A percentile compares a stretch with the other conserved stretches of the same genome.
phyloP scores from a whole-genome alignment of 2,888 invertebrate genomes.

The Frankliniella intonsa region DNA sequence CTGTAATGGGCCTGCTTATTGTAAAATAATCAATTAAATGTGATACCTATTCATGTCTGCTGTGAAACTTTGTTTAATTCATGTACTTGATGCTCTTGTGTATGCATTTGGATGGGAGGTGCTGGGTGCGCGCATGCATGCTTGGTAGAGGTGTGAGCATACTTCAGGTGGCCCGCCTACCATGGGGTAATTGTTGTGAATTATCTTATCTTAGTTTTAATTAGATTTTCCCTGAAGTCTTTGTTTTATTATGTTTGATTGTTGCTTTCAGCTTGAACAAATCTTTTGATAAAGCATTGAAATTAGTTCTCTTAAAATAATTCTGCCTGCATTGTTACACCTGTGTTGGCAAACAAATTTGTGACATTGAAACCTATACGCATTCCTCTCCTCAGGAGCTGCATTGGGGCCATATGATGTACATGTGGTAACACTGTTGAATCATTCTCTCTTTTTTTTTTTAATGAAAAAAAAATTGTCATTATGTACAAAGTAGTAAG shows the following conservation, averaged over 20 bases:
- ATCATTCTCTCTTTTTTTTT: not conserved
- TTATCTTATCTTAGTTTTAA: not conserved
- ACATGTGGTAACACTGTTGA: not conserved
- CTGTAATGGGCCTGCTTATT: conserved; percentile 22
- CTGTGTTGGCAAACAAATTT: too few relatives aligned
- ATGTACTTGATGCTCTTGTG: conserved; percentile 12
- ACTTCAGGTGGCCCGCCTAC: not conserved
- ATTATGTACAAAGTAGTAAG: not conserved
- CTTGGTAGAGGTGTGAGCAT: not conserved
- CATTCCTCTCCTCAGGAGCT: conserved; percentile 4
- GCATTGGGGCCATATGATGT: not conserved
- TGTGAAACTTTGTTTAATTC: conserved; percentile 8
- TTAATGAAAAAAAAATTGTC: not conserved
- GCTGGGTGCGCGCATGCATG: conserved; percentile 8
- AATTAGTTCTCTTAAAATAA: not conserved
- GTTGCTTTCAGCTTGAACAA: not conserved
- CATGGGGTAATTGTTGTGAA: not conserved
- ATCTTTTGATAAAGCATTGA: not conserved
- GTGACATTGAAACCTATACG: not conserved
- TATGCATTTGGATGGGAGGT: conserved; percentile 24
- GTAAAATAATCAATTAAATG: conserved; percentile 22
- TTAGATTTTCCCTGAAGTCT: not conserved
- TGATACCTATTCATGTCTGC: conserved; percentile 20
- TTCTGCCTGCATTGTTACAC: not conserved
- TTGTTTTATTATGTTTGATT: not conserved